Base-by-base conservation (phyloP, 2,888 invertebrate genomes). In the Masnerella sp. region DNA sequence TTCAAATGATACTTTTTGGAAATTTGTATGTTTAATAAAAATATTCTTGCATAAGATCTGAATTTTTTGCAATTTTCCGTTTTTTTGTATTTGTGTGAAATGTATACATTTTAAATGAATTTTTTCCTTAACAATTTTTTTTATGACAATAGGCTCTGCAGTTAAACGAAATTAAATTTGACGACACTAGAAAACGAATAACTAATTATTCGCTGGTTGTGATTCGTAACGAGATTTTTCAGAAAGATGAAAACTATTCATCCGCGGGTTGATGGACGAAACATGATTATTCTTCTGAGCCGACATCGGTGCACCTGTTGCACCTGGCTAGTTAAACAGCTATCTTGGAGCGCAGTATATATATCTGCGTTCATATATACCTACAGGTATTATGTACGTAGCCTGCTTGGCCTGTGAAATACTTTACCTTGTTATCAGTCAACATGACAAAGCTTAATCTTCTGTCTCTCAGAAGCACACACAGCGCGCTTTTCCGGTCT, bases 321-420 rank as follows among this genome's bases (percentile, higher is more conserved):
- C 74, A 74, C 74, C 74, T 74, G 70, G 58, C 70, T 74, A 74
- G 74, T 74, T 70, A 74, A 74, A 74, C 74, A 65, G 74, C 68
- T 74, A 74, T 69, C 70, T 70, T 64, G 61, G 25, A 65, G 40
- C 59, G 52, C 42, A 25, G 52, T 38, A 34, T 47, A 49, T 36
- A 40, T 56, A 22, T 49, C 22, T 42, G 32, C 38, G 56, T 42
- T 56, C 56, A 51, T 56, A 54, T 34, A 47, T 65, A 59, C 54
- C 56, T 61, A 49, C 62, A 62, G 56, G 67, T 59, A 59, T 67
- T 69, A 74, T 74, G 59, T 67, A 67, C 70, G 15, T 34, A 70
- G 56, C 51, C 65, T 70, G 73, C 64, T 52, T 38, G 32, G 38
- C 25, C 61, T 62, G 38, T 58, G 62, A 52, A 62, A 75, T 62